Conservation (phyloP, 2,113 vertebrate genomes). For the Galbula dea region DNA sequence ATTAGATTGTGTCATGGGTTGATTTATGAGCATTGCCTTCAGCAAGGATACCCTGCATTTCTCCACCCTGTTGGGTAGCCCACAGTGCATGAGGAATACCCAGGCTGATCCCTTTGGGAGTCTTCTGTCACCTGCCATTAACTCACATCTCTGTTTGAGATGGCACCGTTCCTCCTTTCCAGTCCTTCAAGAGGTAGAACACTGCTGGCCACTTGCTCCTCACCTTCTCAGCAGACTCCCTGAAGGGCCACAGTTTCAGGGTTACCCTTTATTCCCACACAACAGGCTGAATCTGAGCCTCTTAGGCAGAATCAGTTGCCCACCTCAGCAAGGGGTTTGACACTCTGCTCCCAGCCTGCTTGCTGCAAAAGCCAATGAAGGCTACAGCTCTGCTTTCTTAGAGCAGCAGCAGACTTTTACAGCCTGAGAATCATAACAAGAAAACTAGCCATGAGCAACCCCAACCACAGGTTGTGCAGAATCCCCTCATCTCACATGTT, state of each 20-base stretch:
- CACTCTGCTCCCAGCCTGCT: neutral
- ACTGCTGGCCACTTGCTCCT: rapidly evolving
- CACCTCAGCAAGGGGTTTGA: rapidly evolving
- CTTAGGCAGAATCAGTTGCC: neutral
- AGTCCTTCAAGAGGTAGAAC: rapidly evolving
- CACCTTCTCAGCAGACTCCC: neutral
- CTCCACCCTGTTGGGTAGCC: rapidly evolving
- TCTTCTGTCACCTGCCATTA: neutral
- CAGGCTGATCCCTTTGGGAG: neutral
- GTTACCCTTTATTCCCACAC: neutral
- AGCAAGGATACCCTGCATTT: neutral
- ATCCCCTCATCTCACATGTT: neutral
- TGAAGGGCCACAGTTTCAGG: neutral
- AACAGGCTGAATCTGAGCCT: rapidly evolving
- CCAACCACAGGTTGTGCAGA: neutral
- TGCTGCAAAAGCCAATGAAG: neutral
- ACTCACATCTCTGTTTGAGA: rapidly evolving
- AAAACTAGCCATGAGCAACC: neutral
- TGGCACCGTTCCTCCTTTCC: rapidly evolving
- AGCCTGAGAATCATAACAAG: neutral
- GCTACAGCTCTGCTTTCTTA: neutral
- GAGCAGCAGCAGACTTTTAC: neutral
- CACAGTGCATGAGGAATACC: neutral
- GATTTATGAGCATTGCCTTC: neutral
- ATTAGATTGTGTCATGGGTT: neutral